These are phyloP conservation scores for Anguilla japonica DNA, from an alignment of 2,113 vertebrate species.

Conservation along the genomic window DNA sequence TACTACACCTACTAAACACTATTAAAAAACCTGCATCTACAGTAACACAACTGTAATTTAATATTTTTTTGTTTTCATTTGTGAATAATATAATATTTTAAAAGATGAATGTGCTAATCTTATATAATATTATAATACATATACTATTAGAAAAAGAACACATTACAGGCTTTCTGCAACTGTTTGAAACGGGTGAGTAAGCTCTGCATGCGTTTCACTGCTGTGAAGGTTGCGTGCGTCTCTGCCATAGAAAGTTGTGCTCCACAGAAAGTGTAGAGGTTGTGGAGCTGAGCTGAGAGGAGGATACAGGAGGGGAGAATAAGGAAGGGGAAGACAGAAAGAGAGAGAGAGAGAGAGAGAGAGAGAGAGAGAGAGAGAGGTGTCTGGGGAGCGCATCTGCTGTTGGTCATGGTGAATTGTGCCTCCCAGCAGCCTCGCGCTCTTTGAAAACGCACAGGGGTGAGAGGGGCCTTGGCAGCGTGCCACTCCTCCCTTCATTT, in stretches of 20 bases:
- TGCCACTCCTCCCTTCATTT: constrained; percentile 61
- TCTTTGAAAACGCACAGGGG: constrained; percentile 77
- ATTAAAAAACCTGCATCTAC: no score
- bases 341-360: constrained; percentile 12
- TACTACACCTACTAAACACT: no score
- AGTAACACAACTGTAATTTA: no score
- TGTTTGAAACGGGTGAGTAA: not conserved
- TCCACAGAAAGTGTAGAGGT: not conserved
- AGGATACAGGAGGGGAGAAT: not conserved
- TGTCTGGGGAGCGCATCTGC: constrained; percentile 63
- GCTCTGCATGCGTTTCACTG: not conserved
- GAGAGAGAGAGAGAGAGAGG: not conserved
- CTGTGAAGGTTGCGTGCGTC: not conserved
- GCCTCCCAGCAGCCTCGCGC: constrained; percentile 58
- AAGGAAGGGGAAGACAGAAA: constrained; percentile 18
- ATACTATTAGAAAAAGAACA: not conserved
- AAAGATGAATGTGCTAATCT: not conserved
- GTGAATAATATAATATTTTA: not conserved
- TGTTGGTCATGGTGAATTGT: constrained; percentile 71
- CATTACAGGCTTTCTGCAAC: not conserved
- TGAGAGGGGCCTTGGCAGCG: constrained; percentile 61
- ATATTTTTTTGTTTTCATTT: not conserved
- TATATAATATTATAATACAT: not conserved
- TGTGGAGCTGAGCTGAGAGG: not conserved
- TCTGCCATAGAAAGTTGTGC: not conserved